Percentiles rank a stretch among this genome's conserved stretches.
Evolutionary conservation across 2,888 invertebrate species (phyloP).

Genomic region (Cephonodes hylas): DNA sequence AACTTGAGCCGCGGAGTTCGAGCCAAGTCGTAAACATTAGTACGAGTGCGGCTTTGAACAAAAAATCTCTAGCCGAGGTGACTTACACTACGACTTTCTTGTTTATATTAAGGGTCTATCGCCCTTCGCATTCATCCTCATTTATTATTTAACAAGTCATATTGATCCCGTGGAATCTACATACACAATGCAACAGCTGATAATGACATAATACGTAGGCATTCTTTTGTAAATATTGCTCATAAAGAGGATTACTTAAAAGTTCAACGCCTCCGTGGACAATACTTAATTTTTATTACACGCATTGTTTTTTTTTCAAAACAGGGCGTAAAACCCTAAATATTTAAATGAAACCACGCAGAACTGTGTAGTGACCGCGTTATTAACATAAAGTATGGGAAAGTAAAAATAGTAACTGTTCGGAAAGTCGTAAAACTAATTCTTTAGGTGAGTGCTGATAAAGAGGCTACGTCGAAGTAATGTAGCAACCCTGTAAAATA

Average conservation of each 20-base stretch:
- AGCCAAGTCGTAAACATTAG: constrained; percentile 31
- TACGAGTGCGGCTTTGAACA: constrained; percentile 33
- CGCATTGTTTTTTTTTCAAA: neutral
- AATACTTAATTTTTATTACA: neutral
- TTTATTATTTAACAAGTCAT: neutral
- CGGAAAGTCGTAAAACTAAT: constrained; percentile 35
- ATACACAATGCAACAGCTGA: neutral
- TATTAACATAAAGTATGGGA: constrained; percentile 26
- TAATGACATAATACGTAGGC: neutral
- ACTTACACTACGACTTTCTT: constrained; percentile 7
- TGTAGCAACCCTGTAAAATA: constrained; percentile 42
- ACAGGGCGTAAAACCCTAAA: neutral
- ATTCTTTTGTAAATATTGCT: neutral
- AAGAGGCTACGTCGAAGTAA: constrained; percentile 36
- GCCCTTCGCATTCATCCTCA: neutral
- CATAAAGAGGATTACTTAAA: neutral
- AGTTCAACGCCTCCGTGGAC: no score
- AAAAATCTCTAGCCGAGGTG: constrained; percentile 21
- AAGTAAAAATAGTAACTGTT: constrained; percentile 30
- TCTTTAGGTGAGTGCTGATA: constrained; percentile 26
- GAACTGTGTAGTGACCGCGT: constrained; percentile 21
- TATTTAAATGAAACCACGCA: constrained; percentile 3
- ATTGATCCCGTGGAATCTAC: neutral
- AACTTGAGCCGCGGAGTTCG: constrained; percentile 39
- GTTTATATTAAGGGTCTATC: neutral